phyloP scores from a whole-genome alignment of 2,888 invertebrate genomes.

The Elysia crispata region DNA sequence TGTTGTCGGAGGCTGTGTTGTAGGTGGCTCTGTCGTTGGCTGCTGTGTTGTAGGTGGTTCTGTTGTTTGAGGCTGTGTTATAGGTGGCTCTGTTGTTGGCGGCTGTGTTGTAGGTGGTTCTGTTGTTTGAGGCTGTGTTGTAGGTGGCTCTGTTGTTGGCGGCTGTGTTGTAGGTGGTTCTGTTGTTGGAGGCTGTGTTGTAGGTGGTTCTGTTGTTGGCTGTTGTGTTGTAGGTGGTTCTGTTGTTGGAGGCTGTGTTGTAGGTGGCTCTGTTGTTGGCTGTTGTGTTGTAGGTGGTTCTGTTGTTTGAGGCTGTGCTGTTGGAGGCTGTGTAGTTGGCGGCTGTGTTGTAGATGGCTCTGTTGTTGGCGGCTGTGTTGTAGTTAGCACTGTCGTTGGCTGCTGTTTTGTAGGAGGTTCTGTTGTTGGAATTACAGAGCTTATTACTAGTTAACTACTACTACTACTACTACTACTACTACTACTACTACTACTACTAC shows the following conservation, averaged over 20 bases:
- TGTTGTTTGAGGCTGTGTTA: not conserved
- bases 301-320: too few relatives aligned
- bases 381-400: too few relatives aligned
- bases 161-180: not conserved
- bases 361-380: too few relatives aligned
- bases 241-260: too few relatives aligned
- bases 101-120: not conserved
- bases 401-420: too few relatives aligned
- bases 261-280: too few relatives aligned
- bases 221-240: too few relatives aligned
- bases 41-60: not conserved
- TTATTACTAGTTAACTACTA: slow-evolving; percentile 3
- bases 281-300: too few relatives aligned
- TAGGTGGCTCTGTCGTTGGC: not conserved
- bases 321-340: too few relatives aligned
- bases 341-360: too few relatives aligned
- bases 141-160: not conserved
- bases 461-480: slow-evolving; percentile 19
- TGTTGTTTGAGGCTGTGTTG: not conserved
- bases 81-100: not conserved
- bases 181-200: not conserved
- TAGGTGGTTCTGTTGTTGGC: too few relatives aligned
- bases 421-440: too few relatives aligned
- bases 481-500: slow-evolving; percentile 21
- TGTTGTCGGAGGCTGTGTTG: not conserved